Evolutionary conservation across 1,140 invertebrate genomes (phyloP), one percentile per base, ranked within the genome.

Genomic region (Drosophila kikkawai): DNA sequence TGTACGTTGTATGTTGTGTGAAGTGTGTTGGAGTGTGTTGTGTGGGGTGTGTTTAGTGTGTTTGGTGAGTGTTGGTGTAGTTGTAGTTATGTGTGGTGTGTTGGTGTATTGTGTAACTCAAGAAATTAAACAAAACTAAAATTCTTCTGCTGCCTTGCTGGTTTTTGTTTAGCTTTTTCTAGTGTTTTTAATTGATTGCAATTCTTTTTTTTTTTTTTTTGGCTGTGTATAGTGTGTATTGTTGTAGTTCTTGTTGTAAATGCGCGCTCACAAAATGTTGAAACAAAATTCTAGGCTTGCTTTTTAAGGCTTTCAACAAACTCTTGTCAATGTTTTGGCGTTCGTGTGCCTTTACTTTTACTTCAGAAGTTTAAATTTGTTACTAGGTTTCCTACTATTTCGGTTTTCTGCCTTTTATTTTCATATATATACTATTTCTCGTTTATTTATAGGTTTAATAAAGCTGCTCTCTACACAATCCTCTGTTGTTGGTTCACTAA

Each of bases 1-100:
- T 90, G 85, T 90, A 90, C 85, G 79, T 85, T 88, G 75, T 82
- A 80, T 86, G 66, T 70, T 29, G 66, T 53, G 34, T 55, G 34
- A 9, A 22, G 37, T 45, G 37, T 45, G 47, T 53, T 50, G 29
- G n/a, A 34, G 29, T 80, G 13, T 51, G 34, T n/a, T 19, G 11
- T 53, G 17, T 36, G 36, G 32, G 50, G 26, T 60, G 22, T 51
- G 37, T 57, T 22, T 34, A 44, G 26, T 60, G 22, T 51, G 37
- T 57, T 22, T 34, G 34, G 51, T 55, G 17, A 69, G 15, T 53
- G 26, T 36, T 15, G 12, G 36, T 78, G 7, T 37, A 79, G 65
- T 75, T 50, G n/a, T 45, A n/a, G 55, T n/a, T 67, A 55, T 56
- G n/a, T 60, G 29, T 11, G 32, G 32, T 66, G 22, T 78, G 34